Conservation (phyloP, 2,113 vertebrate genomes). For the Sinocyclocheilus grahami region DNA sequence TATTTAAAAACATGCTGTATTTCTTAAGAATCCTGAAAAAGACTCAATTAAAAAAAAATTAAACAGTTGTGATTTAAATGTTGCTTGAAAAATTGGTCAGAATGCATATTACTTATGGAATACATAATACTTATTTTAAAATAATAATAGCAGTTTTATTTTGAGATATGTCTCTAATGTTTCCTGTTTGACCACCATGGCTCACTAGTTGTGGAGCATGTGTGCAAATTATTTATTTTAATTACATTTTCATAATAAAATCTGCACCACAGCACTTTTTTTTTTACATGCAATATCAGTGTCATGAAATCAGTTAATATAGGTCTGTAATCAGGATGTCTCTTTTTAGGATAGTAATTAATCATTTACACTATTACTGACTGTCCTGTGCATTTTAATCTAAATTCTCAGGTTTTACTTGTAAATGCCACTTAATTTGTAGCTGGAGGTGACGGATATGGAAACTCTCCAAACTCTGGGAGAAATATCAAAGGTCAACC, state of each 20-base stretch:
- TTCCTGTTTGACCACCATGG: background rate
- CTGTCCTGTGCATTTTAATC: background rate
- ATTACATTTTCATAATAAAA: background rate
- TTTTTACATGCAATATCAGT: background rate
- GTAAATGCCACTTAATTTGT: background rate
- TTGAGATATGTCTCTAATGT: background rate
- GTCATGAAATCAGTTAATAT: background rate
- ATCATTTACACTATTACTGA: background rate
- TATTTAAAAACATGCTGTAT: too few relatives aligned
- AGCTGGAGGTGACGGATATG: slow-evolving; percentile 8
- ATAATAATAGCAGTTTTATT: background rate
- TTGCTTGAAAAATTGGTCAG: too few relatives aligned
- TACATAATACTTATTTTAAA: too few relatives aligned
- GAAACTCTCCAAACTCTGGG: background rate
- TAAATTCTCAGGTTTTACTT: background rate
- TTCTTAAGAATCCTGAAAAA: too few relatives aligned
- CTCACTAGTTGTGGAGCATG: background rate
- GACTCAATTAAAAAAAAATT: too few relatives aligned
- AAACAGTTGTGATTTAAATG: too few relatives aligned
- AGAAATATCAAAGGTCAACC: slow-evolving; percentile 8
- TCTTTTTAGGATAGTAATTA: background rate
- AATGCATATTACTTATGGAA: too few relatives aligned
- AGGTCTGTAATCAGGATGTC: background rate
- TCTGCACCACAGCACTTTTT: background rate
- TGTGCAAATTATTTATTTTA: background rate